Base-by-base conservation (phyloP, 2,888 invertebrate genomes). In the Galerucella nymphaeae region DNA sequence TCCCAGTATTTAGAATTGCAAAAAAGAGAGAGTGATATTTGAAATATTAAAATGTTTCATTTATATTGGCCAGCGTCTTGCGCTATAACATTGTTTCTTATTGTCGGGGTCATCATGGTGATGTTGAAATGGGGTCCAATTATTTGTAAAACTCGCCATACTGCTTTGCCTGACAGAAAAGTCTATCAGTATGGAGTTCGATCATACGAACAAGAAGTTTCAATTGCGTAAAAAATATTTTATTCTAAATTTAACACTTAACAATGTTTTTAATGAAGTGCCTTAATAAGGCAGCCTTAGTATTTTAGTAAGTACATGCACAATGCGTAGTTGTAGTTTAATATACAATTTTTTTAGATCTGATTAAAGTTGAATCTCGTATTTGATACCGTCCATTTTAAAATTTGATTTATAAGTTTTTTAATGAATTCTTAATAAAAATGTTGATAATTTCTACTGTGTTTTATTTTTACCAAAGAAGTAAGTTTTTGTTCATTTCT, bases 21-120 rank as follows among this genome's bases (percentile, higher is more conserved):
- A 76, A 94, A 94, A 84, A 89, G 93, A 67, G 95, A 94, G 84
- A 95, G 94, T 84, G 95, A 94, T 80, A 93, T 95, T 77, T 95
- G 77, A 78, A 38, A 6, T 30, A 30, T 38, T 42, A 62, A 1
- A 78, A 84, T 84, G 80, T 90, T 94, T 80, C 90, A 94, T 77
- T 88, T 94, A 74, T 89, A 93, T 77, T 96, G 93, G 89, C 96
- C 96, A 0, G 93, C 93, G 0, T 88, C 92, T 42, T 92, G 94
- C 16, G 90, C 91, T 38, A 84, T 96, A 42, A 91, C 93, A 11
- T 87, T 96, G 77, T 91, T 94, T 81, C 89, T 95, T 42, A 88
- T 95, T 42, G 83, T 88, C 14, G 89, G 91, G 76, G 90, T 94
- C 5, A 94, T 96, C 73, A 91, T 96, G 77, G 80, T 93, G 14